These are phyloP conservation scores for Acanthosepion esculentum DNA, from an alignment of 2,888 invertebrate species.

Conservation along the genomic window DNA sequence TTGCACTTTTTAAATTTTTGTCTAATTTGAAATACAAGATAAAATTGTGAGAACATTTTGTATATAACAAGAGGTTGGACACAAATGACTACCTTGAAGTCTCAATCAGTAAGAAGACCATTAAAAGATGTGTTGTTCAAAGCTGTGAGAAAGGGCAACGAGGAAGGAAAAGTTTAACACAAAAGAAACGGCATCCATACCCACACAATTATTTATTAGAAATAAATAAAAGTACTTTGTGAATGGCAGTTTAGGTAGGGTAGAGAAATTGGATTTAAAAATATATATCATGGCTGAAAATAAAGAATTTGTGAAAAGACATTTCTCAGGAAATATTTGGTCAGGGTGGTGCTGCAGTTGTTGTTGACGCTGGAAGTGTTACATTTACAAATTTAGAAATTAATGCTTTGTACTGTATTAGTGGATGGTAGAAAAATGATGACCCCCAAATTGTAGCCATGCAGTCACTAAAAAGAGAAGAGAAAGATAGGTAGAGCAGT, in stretches of 20 bases:
- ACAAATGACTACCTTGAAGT: not conserved
- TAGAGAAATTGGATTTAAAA: not conserved
- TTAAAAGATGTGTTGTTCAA: not conserved
- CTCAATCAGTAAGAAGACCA: not conserved
- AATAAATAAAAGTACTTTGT: not conserved
- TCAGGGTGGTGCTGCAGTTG: not conserved
- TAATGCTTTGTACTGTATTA: not conserved
- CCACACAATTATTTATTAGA: not conserved
- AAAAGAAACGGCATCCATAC: too few relatives aligned
- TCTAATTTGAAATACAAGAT: not conserved
- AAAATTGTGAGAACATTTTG: not conserved
- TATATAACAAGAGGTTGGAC: not conserved
- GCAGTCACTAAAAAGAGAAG: not conserved
- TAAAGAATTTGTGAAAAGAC: not conserved
- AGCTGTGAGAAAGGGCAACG: not conserved
- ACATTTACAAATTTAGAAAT: not conserved
- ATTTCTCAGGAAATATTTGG: not conserved
- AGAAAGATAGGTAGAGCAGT: not conserved
- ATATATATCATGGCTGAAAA: not conserved
- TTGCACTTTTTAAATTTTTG: not conserved
- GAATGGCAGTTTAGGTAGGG: not conserved
- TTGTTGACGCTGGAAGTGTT: not conserved
- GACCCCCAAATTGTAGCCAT: not conserved
- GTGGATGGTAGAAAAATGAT: not conserved
- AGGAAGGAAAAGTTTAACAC: not conserved